A percentile compares a stretch with the other conserved stretches of the same genome.
phyloP scores from a whole-genome alignment of 2,113 vertebrate genomes.

The Solea senegalensis region DNA sequence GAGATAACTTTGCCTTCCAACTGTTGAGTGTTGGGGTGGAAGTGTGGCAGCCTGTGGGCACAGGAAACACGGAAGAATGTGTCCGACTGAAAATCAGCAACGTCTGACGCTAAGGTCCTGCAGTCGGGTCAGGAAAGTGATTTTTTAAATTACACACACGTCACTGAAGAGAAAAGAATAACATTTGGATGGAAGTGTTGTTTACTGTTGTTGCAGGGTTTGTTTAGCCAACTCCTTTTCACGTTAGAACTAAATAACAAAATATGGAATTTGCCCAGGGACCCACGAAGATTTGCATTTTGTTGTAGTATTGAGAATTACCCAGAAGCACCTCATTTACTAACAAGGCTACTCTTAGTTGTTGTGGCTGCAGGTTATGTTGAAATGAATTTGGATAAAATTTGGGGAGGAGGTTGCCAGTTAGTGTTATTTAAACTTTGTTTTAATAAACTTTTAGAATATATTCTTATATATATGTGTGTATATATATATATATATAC shows the following conservation, averaged over 20 bases:
- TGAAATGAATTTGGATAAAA: neutral
- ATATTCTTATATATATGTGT: no score
- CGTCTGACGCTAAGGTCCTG: neutral
- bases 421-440: no score
- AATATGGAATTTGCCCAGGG: conserved; percentile 1
- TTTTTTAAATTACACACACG: no score
- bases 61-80: neutral
- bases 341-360: neutral
- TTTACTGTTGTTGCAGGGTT: neutral
- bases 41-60: neutral
- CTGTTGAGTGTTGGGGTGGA: neutral
- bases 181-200: neutral
- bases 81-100: neutral
- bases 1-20: neutral
- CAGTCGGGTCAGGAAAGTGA: neutral
- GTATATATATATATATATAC: no score
- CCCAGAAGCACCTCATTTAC: neutral
- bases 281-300: neutral
- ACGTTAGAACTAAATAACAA: neutral
- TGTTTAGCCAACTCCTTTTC: neutral
- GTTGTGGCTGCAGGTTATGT: neutral
- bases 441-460: no score
- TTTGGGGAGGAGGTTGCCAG: no score
- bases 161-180: neutral
- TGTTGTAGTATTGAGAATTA: neutral